phyloP scores from a whole-genome alignment of 2,797 vertebrate genomes.

The Sebastes matsubarae region DNA sequence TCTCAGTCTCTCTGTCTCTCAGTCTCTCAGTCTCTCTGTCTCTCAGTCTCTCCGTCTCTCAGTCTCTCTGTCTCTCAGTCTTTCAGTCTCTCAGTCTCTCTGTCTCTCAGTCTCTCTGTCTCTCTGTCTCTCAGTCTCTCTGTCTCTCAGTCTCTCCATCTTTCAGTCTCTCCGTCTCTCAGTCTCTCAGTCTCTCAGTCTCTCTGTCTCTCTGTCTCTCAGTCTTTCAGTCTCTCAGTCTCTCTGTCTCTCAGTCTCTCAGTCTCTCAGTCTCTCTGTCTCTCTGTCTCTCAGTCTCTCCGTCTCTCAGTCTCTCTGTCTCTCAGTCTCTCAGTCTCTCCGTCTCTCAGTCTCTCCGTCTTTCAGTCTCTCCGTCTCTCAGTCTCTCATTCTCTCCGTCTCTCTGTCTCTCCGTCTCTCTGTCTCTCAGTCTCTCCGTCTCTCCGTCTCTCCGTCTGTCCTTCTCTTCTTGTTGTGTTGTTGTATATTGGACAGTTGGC shows the following conservation, averaged over 20 bases:
- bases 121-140: too few relatives aligned
- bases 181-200: accelerated
- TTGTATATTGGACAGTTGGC: not conserved
- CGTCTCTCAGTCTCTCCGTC: accelerated
- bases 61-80: too few relatives aligned
- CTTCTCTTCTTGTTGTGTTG: too few relatives aligned
- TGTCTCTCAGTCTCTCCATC: too few relatives aligned
- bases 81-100: too few relatives aligned
- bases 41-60: too few relatives aligned
- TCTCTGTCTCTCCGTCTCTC: not conserved
- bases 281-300: accelerated
- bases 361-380: accelerated
- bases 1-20: too few relatives aligned
- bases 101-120: accelerated
- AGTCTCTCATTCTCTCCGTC: accelerated
- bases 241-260: accelerated
- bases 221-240: accelerated
- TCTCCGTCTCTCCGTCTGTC: too few relatives aligned
- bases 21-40: too few relatives aligned
- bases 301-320: accelerated
- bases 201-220: accelerated
- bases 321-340: too few relatives aligned
- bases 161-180: not conserved
- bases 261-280: accelerated
- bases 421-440: accelerated